Conservation (phyloP, 2,113 vertebrate species). For the Cynocephalus volans region DNA sequence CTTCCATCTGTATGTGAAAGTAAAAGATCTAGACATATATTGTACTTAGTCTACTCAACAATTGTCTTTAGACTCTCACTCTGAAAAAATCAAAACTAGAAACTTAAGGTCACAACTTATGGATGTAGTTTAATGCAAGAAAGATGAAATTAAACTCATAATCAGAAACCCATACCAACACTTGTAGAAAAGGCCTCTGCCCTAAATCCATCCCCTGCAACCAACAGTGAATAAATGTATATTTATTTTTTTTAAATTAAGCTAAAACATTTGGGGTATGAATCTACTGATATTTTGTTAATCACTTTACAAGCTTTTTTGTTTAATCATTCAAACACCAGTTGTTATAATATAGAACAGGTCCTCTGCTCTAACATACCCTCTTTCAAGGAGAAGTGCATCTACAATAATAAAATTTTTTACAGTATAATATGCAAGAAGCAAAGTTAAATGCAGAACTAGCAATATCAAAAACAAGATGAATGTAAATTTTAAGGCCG, state of each 20-base stretch:
- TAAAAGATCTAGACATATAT: background rate
- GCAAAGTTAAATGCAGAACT: background rate
- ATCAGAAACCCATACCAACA: background rate
- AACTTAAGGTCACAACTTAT: background rate
- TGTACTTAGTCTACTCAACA: background rate
- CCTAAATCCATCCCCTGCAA: background rate
- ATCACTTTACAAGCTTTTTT: background rate
- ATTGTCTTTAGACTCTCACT: background rate
- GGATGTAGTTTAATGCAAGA: background rate
- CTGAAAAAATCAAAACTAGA: conserved; percentile 11
- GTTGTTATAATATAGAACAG: background rate
- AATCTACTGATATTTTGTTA: background rate
- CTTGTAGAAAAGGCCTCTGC: background rate
- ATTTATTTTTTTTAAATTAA: conserved; percentile 4
- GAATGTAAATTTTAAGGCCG: background rate
- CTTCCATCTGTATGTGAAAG: background rate
- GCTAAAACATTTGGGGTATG: background rate
- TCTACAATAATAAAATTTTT: background rate
- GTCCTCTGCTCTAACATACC: background rate
- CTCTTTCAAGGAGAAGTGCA: background rate
- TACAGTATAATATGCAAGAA: background rate
- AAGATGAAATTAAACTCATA: background rate
- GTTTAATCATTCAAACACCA: conserved; percentile 15
- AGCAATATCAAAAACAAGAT: background rate
- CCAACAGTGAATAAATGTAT: background rate